Percentiles rank a stretch among this genome's conserved stretches.
phyloP scores from a whole-genome alignment of 2,888 invertebrate genomes.

The Cosmia trapezina region DNA sequence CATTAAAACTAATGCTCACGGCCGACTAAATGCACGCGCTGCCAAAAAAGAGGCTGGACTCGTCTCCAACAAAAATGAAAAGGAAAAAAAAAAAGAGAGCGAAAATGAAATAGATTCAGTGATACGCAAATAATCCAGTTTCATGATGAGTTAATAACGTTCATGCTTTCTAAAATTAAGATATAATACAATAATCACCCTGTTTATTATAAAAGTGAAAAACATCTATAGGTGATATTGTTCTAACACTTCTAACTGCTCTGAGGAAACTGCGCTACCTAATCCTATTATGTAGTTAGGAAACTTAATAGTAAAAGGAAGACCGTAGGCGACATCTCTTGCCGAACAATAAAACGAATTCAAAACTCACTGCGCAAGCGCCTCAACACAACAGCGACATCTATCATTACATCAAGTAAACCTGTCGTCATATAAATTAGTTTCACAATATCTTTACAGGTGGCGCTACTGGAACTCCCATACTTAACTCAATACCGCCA shows the following conservation, averaged over 20 bases:
- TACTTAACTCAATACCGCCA: background rate
- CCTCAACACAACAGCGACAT: slow-evolving; percentile 29
- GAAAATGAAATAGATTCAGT: background rate
- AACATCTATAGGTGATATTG: background rate
- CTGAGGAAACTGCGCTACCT: background rate
- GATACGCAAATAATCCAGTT: background rate
- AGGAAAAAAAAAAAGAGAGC: too few species aligned
- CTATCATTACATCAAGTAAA: slow-evolving; percentile 21
- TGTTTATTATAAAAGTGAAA: background rate
- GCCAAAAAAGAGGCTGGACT: too few species aligned
- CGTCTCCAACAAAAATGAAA: too few species aligned
- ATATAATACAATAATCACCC: background rate
- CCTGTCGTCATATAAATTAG: background rate
- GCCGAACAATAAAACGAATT: background rate
- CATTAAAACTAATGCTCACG: too few species aligned
- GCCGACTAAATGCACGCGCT: too few species aligned
- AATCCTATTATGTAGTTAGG: background rate
- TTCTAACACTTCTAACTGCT: background rate
- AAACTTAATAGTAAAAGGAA: background rate
- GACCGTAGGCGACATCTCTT: slow-evolving; percentile 19
- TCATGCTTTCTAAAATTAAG: background rate
- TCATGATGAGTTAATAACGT: background rate
- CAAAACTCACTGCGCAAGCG: background rate
- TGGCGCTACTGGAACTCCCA: background rate
- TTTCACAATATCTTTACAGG: slow-evolving; percentile 11